Evolutionary conservation across 2,797 vertebrate genomes (phyloP), one percentile per base, ranked within the genome.

Genomic region (Coendou prehensilis): DNA sequence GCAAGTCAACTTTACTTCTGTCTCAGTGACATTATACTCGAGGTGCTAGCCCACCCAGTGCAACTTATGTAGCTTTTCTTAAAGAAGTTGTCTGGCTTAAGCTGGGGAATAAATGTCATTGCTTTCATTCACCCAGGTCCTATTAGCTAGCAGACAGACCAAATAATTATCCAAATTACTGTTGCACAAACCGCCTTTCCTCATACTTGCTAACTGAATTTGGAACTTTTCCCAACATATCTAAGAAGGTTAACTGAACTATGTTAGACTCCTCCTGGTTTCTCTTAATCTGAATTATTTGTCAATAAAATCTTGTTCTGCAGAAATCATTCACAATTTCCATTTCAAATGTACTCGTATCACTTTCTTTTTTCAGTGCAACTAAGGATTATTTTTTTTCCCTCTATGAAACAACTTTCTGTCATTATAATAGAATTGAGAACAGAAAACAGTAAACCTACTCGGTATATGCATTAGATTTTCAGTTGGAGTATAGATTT

Each of bases 61-160:
- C 2, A 22, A 33, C 76, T 10, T 69, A 41, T 33, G 71, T 82
- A 41, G 14, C 71, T 86, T 64, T 67, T 89, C 71, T 76, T 11
- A 71, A 23, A 23, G 64, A 69, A 89, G 13, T 28, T 89, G 33
- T 87, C 81, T 94, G 28, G n/a, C 18, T 95, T 90, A 80, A 84
- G 20, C 28, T n/a, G 33, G 4, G 1, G 23, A 89, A 85, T 54
- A 94, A 89, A 41, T 15, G 6, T 0, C n/a, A 18, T 11, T 56
- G n/a, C 13, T 89, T 7, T 79, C 52, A 56, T 59, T 89, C 50
- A 22, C 13, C 73, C 47, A 80, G 23, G 56, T 41, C 9, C 45
- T 85, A 28, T n/a, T 54, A 76, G 41, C 11, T 37, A 28, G 78
- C 20, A 80, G 41, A 64, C 37, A 76, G 47, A 76, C 33, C 50